A percentile compares a stretch with the other conserved stretches of the same genome.
phyloP scores from a whole-genome alignment of 2,888 invertebrate genomes.

The Miltochrista miniata region DNA sequence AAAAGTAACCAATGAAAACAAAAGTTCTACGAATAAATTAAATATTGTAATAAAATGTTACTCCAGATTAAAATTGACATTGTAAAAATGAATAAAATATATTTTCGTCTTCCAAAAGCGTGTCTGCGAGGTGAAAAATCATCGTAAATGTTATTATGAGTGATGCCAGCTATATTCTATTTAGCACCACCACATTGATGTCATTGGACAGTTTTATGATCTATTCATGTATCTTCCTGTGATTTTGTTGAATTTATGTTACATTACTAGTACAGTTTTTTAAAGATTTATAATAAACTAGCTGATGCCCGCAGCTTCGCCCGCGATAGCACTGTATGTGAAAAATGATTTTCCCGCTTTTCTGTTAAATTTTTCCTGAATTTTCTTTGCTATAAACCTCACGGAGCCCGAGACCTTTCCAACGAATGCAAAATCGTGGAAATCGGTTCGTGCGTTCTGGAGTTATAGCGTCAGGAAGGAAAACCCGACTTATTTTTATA shows the following conservation, averaged over 20 bases:
- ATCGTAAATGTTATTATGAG: conserved; percentile 22
- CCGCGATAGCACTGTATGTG: too few species aligned
- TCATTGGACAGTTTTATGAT: conserved; percentile 10
- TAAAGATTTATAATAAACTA: neutral
- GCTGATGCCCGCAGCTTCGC: too few species aligned
- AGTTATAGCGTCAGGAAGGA: too few species aligned
- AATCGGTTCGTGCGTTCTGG: too few species aligned
- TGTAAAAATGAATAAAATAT: conserved; percentile 15
- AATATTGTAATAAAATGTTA: conserved; percentile 15
- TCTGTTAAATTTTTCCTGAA: too few species aligned
- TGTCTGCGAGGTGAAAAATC: conserved; percentile 18
- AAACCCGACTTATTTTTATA: too few species aligned
- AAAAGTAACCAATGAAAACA: neutral
- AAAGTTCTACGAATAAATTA: conserved; percentile 6
- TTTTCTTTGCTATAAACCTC: too few species aligned
- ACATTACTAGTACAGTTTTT: neutral
- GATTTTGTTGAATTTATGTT: neutral
- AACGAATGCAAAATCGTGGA: too few species aligned
- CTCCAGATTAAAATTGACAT: conserved; percentile 13
- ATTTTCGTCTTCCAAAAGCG: conserved; percentile 18
- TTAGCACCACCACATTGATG: conserved; percentile 17
- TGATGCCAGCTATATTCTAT: conserved; percentile 16
- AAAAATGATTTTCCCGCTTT: too few species aligned
- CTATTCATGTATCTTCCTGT: neutral
- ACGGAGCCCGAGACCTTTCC: too few species aligned